Percentiles rank a stretch among this genome's conserved stretches.
Conservation (phyloP, 2,888 invertebrate species). For the Pheosia gnoma region DNA sequence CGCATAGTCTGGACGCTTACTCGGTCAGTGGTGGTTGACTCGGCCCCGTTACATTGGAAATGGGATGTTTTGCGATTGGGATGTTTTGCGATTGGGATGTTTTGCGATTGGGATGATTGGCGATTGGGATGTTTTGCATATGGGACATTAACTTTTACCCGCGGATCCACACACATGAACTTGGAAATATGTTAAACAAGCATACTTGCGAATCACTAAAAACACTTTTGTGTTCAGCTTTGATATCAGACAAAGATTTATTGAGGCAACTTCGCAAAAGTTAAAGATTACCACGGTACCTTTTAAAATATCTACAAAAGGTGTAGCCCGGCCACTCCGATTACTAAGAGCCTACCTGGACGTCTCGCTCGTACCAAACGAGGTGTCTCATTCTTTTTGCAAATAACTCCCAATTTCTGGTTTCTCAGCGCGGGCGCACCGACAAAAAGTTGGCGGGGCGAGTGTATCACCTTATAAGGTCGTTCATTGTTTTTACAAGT, state of each 20-base stretch:
- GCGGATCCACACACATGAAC: too few relatives aligned
- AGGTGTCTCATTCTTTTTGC: slow-evolving; percentile 41
- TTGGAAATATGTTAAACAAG: too few relatives aligned
- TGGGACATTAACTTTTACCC: too few relatives aligned
- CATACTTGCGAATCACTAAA: too few relatives aligned
- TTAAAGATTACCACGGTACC: neutral
- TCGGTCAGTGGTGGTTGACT: too few relatives aligned
- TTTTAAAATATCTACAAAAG: neutral
- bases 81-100: too few relatives aligned
- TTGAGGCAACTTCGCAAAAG: too few relatives aligned
- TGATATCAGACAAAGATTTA: too few relatives aligned
- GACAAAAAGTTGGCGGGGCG: slow-evolving; percentile 52
- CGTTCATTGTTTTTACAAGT: slow-evolving; percentile 66
- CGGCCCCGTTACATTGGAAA: slow-evolving; percentile 2
- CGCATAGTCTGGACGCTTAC: too few relatives aligned
- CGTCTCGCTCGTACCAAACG: slow-evolving; percentile 1
- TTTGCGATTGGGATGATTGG: too few relatives aligned
- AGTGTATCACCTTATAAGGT: slow-evolving; percentile 62
- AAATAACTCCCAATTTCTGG: slow-evolving; percentile 52
- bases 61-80: neutral
- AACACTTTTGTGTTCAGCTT: too few relatives aligned
- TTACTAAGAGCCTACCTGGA: neutral
- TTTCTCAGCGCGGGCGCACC: slow-evolving; percentile 34
- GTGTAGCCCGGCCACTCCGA: neutral
- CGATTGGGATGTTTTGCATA: too few relatives aligned